Percentiles rank a stretch among this genome's conserved stretches.
phyloP scores from a whole-genome alignment of 2,797 vertebrate species.

The Hippocampus kuda region DNA sequence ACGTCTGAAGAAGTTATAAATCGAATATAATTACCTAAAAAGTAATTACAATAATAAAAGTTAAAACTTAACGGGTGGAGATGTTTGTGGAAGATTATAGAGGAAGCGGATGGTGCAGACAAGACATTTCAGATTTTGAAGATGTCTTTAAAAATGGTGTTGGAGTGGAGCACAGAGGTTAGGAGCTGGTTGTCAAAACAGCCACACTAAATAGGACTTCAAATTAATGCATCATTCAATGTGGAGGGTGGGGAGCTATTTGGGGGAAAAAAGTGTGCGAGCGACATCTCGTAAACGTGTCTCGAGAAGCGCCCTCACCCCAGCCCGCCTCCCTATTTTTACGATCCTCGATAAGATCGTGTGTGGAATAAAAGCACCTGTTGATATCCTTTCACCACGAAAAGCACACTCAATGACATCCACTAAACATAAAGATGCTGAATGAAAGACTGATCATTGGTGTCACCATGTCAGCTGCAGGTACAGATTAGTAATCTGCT shows the following conservation, averaged over 20 bases:
- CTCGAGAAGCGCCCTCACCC: conserved; percentile 14
- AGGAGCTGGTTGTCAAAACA: conserved; percentile 26
- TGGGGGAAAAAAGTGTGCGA: conserved; percentile 44
- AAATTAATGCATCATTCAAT: conserved; percentile 45
- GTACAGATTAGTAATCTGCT: conserved; percentile 57
- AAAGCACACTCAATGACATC: conserved; percentile 18
- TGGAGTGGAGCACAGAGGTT: conserved; percentile 2
- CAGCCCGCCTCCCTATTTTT: background rate
- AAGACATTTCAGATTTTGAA: background rate
- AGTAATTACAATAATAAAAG: no score
- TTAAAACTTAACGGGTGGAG: background rate
- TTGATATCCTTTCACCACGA: conserved; percentile 14
- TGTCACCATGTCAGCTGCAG: conserved; percentile 36
- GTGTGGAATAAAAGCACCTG: conserved; percentile 26
- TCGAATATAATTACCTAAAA: background rate
- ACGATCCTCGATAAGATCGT: conserved; percentile 13
- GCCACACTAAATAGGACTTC: conserved; percentile 30
- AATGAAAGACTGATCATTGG: conserved; percentile 41
- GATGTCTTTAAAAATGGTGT: background rate
- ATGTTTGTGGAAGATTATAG: background rate
- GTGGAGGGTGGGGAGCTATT: conserved; percentile 35
- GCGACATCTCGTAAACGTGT: conserved; percentile 51
- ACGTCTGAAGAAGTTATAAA: conserved; percentile 6
- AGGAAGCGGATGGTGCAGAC: background rate
- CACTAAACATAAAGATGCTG: conserved; percentile 36